These are phyloP conservation scores for Oncorhynchus kisutch DNA, from an alignment of 2,113 vertebrate species.

Conservation along the genomic window DNA sequence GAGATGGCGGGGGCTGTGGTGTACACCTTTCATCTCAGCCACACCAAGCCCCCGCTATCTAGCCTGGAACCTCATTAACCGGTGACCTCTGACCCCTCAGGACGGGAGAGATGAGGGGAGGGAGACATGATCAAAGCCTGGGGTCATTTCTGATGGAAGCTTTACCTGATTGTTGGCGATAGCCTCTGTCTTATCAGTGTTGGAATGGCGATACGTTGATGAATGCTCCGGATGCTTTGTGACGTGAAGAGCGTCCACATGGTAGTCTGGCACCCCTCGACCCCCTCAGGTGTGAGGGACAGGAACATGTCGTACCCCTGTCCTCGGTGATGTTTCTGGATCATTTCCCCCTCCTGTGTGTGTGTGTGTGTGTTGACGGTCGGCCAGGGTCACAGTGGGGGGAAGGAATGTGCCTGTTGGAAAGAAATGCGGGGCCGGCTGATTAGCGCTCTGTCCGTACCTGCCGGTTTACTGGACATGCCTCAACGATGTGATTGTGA, in stretches of 20 bases:
- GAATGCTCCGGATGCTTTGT: not conserved
- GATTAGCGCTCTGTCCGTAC: constrained; percentile 72
- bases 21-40: constrained; percentile 51
- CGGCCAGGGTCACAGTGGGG: constrained; percentile 45
- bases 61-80: constrained; percentile 60
- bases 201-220: constrained; percentile 10
- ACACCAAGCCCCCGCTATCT: constrained; percentile 22
- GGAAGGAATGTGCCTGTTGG: constrained; percentile 61
- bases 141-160: constrained; percentile 50
- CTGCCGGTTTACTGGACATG: constrained; percentile 72
- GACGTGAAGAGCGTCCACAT: constrained; percentile 5
- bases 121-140: constrained; percentile 61
- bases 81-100: constrained; percentile 56
- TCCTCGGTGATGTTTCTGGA: constrained; percentile 48
- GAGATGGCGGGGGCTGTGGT: constrained; percentile 27
- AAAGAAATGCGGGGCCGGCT: constrained; percentile 68
- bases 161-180: constrained; percentile 45
- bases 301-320: constrained; percentile 15
- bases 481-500: constrained; percentile 36
- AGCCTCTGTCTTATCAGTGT: constrained; percentile 20
- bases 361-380: constrained; percentile 39
- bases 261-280: not conserved
- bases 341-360: constrained; percentile 36
- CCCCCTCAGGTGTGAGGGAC: not conserved
- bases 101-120: constrained; percentile 55